These are phyloP conservation scores for Gymnosoma rotundatum DNA, from an alignment of 2,888 invertebrate species.

Conservation along the genomic window DNA sequence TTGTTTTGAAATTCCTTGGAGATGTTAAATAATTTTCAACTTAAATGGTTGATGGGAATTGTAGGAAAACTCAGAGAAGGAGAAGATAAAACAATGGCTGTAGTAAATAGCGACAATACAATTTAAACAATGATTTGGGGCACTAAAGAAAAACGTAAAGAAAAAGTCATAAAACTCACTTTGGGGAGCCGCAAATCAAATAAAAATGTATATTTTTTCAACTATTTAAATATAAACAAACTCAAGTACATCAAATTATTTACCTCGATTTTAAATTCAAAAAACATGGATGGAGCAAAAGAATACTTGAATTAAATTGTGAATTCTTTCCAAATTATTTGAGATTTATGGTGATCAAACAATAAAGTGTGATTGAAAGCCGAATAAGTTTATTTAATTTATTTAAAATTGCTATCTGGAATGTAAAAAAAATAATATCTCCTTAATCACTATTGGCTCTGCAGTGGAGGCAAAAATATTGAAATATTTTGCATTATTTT, in stretches of 20 bases:
- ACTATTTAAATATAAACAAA: slow-evolving; percentile 45
- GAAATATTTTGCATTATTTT: not conserved
- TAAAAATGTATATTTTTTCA: slow-evolving; percentile 44
- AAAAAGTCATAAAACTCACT: slow-evolving; percentile 55
- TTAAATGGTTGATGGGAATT: slow-evolving; percentile 35
- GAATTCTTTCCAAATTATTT: not conserved
- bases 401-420: not conserved
- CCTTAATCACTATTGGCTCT: not conserved
- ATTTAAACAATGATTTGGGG: slow-evolving; percentile 42
- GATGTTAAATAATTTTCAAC: slow-evolving; percentile 59
- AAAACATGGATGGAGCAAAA: not conserved
- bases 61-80: not conserved
- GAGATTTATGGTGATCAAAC: not conserved
- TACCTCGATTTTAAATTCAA: slow-evolving; percentile 5
- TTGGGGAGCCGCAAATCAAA: slow-evolving; percentile 66
- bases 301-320: not conserved
- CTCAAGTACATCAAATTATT: slow-evolving; percentile 3
- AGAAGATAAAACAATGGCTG: not conserved
- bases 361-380: not conserved
- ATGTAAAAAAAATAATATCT: not conserved
- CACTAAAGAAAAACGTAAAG: not conserved
- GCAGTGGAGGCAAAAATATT: not conserved
- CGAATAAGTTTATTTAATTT: not conserved
- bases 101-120: slow-evolving; percentile 22
- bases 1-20: slow-evolving; percentile 36